phyloP scores from a whole-genome alignment of 2,797 vertebrate species.

The Chromobotia macracanthus region DNA sequence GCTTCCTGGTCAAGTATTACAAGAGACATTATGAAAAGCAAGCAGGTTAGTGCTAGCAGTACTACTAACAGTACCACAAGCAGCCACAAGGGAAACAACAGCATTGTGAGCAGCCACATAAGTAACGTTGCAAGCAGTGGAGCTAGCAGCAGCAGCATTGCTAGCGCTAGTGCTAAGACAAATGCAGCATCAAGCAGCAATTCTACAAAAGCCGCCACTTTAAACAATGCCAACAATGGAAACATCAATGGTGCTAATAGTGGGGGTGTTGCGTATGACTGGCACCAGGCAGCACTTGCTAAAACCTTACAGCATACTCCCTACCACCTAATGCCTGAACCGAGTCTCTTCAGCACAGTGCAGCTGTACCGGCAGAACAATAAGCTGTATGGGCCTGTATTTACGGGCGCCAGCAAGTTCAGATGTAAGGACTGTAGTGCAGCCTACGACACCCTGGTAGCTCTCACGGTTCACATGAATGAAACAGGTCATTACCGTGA shows the following conservation, averaged over 20 bases:
- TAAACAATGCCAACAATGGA: slow-evolving; percentile 69
- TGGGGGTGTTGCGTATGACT: slow-evolving; percentile 80
- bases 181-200: slow-evolving; percentile 55
- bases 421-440: slow-evolving; percentile 97
- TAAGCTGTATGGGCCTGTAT: slow-evolving; percentile 96
- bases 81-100: slow-evolving; percentile 80
- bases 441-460: slow-evolving; percentile 96
- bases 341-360: slow-evolving; percentile 97
- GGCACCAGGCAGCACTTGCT: slow-evolving; percentile 92
- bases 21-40: slow-evolving; percentile 85
- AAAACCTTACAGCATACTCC: slow-evolving; percentile 95
- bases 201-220: slow-evolving; percentile 67
- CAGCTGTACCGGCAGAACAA: slow-evolving; percentile 98
- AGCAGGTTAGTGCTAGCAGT: slow-evolving; percentile 80
- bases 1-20: slow-evolving; percentile 95
- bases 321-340: slow-evolving; percentile 92
- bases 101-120: slow-evolving; percentile 66
- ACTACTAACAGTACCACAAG: slow-evolving; percentile 74
- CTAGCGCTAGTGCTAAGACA: slow-evolving; percentile 66
- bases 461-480: slow-evolving; percentile 97
- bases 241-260: slow-evolving; percentile 70
- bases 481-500: slow-evolving; percentile 98
- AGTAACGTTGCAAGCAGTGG: slow-evolving; percentile 50
- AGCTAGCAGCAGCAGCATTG: slow-evolving; percentile 66
- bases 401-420: slow-evolving; percentile 97